Base-by-base conservation (phyloP, 2,797 vertebrate species). In the Enteromius anoplus region DNA sequence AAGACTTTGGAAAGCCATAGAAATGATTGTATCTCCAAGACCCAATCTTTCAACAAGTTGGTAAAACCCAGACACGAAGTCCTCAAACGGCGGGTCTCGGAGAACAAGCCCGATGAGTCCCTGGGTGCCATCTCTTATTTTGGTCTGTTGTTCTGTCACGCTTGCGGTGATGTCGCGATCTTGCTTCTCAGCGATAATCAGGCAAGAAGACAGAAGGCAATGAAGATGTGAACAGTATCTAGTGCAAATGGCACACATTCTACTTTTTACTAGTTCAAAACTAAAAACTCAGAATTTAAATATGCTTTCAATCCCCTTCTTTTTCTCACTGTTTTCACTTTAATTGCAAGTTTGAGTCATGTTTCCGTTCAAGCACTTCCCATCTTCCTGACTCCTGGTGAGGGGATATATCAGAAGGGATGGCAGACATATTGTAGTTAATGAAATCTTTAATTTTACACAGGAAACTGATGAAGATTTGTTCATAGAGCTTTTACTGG, bases 401-500 rank as follows among this genome's bases (percentile, higher is more conserved):
- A 81, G 78, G 84, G 85, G 88, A 92, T 80, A 90, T 87, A 87
- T 84, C 71, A 66, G 49, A 86, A 83, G 68, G 73, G 85, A 91
- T 88, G 86, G 85, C 90, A 68, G 84, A 81, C 84, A 89, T 81
- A 73, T 79, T 85, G 78, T 83, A 87, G 86, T 90, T 89, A 91
- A 91, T 90, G 88, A 89, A 85, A 90, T 65, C 2, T 76, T 71
- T 65, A 58, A 73, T 81, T 89, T 81, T 62, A 85, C 73, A 53
- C 45, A 17, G 58, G 53, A 84, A 53, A 62, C 81, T 88, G 89
- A 92, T 92, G 88, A 88, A 85, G 72, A 82, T 79, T 88, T 85
- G 86, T 87, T 92, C 90, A 90, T 89, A 90, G 91, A 83, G 40
- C 80, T 84, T 90, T 91, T 88, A 90, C 86, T 92, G 87, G 86